A percentile compares a stretch with the other conserved stretches of the same genome.
Conservation (phyloP, 2,797 vertebrate genomes). For the Benthosema pterotum region DNA sequence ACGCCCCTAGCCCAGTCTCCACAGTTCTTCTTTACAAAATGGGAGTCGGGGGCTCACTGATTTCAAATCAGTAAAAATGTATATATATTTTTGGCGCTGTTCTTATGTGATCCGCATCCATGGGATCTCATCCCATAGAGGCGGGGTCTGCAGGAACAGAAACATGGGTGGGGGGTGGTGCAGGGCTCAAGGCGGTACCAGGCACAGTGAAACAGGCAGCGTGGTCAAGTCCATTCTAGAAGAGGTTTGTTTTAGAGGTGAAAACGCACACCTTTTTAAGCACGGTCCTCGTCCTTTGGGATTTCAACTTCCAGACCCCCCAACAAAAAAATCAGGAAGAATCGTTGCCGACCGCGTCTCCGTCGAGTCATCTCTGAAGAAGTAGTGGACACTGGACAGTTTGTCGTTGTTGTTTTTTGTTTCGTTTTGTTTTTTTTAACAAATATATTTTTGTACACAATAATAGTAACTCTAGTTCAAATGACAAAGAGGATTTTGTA, state of each 20-base stretch:
- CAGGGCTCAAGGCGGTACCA: constrained; percentile 69
- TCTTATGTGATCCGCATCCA: no score
- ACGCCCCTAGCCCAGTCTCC: constrained; percentile 32
- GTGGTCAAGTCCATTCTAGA: constrained; percentile 61
- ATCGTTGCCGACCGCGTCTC: constrained; percentile 40
- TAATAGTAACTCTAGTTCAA: constrained; percentile 63
- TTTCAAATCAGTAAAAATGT: constrained; percentile 43
- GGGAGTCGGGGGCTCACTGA: constrained; percentile 31
- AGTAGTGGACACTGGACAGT: constrained; percentile 42
- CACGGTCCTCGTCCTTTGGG: constrained; percentile 67
- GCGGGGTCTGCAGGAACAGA: constrained; percentile 35
- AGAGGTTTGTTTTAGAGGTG: constrained; percentile 49
- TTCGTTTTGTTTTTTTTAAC: constrained; percentile 46
- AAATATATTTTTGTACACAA: constrained; percentile 72
- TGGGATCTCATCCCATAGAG: constrained; percentile 46
- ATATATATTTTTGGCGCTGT: constrained; percentile 40
- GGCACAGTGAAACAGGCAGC: constrained; percentile 83
- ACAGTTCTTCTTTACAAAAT: constrained; percentile 48
- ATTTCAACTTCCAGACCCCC: constrained; percentile 59
- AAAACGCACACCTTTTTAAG: constrained; percentile 51
- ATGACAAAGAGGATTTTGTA: constrained; percentile 64
- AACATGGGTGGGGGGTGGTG: constrained; percentile 42
- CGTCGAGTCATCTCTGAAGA: constrained; percentile 60
- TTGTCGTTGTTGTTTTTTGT: constrained; percentile 7
- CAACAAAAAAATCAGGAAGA: constrained; percentile 52